A percentile compares a stretch with the other conserved stretches of the same genome.
Evolutionary conservation across 2,888 invertebrate species (phyloP).

Genomic region (Dryadula phaetusa): DNA sequence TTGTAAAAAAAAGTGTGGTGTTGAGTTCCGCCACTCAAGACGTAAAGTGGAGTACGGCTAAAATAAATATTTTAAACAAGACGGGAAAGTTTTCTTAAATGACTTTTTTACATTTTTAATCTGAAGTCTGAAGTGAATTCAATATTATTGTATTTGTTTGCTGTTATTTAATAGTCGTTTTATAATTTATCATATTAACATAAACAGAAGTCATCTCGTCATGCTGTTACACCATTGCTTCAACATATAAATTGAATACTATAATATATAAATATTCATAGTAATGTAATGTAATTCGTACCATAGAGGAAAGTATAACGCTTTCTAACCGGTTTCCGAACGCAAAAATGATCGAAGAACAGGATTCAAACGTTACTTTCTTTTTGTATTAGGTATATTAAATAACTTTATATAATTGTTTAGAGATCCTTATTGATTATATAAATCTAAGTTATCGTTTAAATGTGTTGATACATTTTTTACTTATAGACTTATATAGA

Average conservation of each 20-base stretch:
- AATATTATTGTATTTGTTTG: too few relatives aligned
- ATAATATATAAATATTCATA: conserved; percentile 12
- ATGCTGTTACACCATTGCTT: neutral
- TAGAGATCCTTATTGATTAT: neutral
- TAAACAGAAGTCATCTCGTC: neutral
- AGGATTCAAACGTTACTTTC: conserved; percentile 15
- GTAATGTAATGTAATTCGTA: conserved; percentile 18
- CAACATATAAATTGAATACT: neutral
- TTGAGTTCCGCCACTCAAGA: too few relatives aligned
- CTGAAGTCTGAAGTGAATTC: too few relatives aligned
- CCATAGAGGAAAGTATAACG: conserved; percentile 38
- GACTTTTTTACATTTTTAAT: too few relatives aligned
- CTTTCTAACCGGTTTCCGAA: conserved; percentile 41
- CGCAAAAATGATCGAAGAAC: conserved; percentile 22
- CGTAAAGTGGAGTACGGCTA: too few relatives aligned
- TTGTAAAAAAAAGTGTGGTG: too few relatives aligned
- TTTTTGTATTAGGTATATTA: neutral
- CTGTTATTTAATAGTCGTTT: too few relatives aligned
- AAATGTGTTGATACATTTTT: too few relatives aligned
- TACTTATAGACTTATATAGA: too few relatives aligned
- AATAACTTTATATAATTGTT: conserved; percentile 14
- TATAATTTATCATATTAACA: too few relatives aligned
- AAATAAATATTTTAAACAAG: too few relatives aligned
- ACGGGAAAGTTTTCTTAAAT: too few relatives aligned
- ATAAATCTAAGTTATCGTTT: neutral